Evolutionary conservation across 2,113 vertebrate species (phyloP), one percentile per base, ranked within the genome.

Genomic region (Fregetta grallaria): DNA sequence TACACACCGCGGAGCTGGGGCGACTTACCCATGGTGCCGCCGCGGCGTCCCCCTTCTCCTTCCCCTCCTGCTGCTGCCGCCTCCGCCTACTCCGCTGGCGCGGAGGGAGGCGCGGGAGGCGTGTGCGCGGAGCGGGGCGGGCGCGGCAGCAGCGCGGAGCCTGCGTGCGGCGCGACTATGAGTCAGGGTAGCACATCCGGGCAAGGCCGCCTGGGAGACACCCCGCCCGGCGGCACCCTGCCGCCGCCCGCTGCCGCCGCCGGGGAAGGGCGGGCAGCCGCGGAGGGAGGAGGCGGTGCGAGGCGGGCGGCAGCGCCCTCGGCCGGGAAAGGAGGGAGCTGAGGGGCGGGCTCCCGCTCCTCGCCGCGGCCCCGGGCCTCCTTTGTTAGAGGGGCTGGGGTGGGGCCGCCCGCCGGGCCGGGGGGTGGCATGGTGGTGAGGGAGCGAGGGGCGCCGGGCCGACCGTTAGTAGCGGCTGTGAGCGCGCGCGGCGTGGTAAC

Each of bases 21-120:
- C 14, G 50, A 93, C 97, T 97, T 93, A 97, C 97, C 97, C 97
- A 97, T 97, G 86, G 75, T 61, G 79, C 74, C 12, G 86, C 91
- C 71, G 87, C 84, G 86, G 76, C 74, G 66, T 62, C 85, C 22
- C 44, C 88, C 68, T 26, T n/a, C 75, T 59, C 29, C 22, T 52
- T 36, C 36, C 11, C 8, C 58, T 38, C 5, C 83, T 26, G 4
- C 68, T 19, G 15, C 29, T 42, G 27, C 62, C 36, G 13, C 45
- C 29, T 20, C 49, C 36, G 25, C 34, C 83, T 80, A 47, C 91
- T 78, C 68, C 82, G 91, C 91, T 17, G 29, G 42, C 52, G 92
- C 92, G 92, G 84, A 84, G 74, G 75, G 83, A 76, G 81, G 71
- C 63, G 55, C 88, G 66, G 88, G 55, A 61, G 63, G 72, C 63